These are phyloP conservation scores for Apis dorsata DNA, from an alignment of 1,140 invertebrate species.

Conservation along the genomic window DNA sequence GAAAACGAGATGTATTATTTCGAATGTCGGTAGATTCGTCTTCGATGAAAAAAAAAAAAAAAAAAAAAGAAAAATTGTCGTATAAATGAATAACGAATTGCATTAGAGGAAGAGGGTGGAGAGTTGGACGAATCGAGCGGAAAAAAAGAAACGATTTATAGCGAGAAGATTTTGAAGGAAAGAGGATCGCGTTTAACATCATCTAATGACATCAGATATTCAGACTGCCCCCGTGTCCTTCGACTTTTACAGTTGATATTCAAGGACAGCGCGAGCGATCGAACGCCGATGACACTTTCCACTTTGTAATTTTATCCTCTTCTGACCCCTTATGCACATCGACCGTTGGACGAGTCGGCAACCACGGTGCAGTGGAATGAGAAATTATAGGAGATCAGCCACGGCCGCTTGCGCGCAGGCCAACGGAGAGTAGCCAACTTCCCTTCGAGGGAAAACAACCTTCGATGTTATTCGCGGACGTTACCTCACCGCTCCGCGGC, in stretches of 20 bases:
- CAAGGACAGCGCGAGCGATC: slow-evolving; percentile 61
- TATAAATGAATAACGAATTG: too few species aligned
- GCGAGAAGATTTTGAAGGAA: too few species aligned
- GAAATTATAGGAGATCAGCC: slow-evolving; percentile 58
- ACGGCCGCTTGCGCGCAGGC: slow-evolving; percentile 46
- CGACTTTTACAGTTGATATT: slow-evolving; percentile 61
- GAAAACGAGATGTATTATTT: too few species aligned
- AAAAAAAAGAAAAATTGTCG: too few species aligned
- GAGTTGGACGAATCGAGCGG: too few species aligned
- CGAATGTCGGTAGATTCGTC: too few species aligned
- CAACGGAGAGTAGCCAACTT: slow-evolving; percentile 18
- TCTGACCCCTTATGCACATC: slow-evolving; percentile 64
- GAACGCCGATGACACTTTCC: slow-evolving; percentile 66
- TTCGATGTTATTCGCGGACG: slow-evolving; percentile 42
- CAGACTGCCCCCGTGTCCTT: slow-evolving; percentile 43
- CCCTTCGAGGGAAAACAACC: slow-evolving; percentile 57
- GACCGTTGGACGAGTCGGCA: slow-evolving; percentile 57
- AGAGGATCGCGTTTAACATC: not conserved
- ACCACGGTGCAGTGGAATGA: slow-evolving; percentile 58
- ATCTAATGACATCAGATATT: slow-evolving; percentile 35
- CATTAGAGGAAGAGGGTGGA: too few species aligned
- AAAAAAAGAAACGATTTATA: too few species aligned
- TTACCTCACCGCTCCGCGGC: too few species aligned
- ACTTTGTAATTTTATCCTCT: slow-evolving; percentile 67
- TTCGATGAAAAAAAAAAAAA: too few species aligned